phyloP scores from a whole-genome alignment of 2,888 invertebrate species.

The Scaptomyza reducta region DNA sequence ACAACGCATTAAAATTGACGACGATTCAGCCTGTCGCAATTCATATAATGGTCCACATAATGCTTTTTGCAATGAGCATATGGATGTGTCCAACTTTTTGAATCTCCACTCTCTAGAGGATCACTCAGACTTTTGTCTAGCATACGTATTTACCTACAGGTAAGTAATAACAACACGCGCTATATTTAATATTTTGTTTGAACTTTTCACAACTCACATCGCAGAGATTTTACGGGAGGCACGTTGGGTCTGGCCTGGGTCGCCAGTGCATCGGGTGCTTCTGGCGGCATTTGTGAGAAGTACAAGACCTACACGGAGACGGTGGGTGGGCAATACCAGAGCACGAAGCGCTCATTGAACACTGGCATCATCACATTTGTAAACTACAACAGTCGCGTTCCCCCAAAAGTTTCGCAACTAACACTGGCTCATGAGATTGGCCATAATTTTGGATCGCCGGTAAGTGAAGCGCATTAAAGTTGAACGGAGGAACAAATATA shows the following conservation, averaged over 20 bases:
- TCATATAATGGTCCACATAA: constrained; percentile 89
- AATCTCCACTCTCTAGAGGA: constrained; percentile 98
- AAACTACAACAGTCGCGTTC: constrained; percentile 98
- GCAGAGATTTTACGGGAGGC: constrained; percentile 97
- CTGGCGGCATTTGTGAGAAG: constrained; percentile 99
- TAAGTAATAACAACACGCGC: constrained; percentile 58
- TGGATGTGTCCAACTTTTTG: constrained; percentile 99
- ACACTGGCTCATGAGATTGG: constrained; percentile 99
- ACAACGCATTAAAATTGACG: constrained; percentile 91
- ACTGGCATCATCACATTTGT: constrained; percentile 99
- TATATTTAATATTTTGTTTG: neutral
- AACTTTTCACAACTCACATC: neutral
- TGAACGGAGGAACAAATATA: neutral
- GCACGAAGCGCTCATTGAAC: constrained; percentile 96
- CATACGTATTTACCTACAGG: constrained; percentile 98
- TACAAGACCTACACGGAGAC: constrained; percentile 99
- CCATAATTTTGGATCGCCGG: constrained; percentile 99
- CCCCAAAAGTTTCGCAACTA: constrained; percentile 98
- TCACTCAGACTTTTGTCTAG: constrained; percentile 99
- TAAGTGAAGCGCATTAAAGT: constrained; percentile 84
- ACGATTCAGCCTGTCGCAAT: constrained; percentile 90
- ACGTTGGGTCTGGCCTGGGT: constrained; percentile 99
- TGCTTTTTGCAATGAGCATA: constrained; percentile 97
- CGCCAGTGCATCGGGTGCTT: constrained; percentile 98
- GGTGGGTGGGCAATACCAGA: constrained; percentile 96